Percentiles rank a stretch among this genome's conserved stretches.
phyloP scores from a whole-genome alignment of 2,888 invertebrate genomes.

The Leptothorax acervorum region DNA sequence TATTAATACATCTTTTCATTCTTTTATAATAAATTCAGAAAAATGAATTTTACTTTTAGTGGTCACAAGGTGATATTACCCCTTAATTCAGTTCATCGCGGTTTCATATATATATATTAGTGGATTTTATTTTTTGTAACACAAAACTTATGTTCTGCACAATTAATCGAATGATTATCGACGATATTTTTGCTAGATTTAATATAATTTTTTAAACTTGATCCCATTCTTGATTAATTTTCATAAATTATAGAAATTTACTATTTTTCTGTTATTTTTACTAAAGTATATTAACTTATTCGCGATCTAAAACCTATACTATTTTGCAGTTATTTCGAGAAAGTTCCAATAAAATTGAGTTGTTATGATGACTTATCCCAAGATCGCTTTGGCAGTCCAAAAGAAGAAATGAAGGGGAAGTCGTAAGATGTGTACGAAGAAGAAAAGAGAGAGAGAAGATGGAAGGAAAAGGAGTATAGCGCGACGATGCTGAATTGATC shows the following conservation, averaged over 20 bases:
- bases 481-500: constrained; percentile 40
- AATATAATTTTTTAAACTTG: neutral
- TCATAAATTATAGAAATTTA: neutral
- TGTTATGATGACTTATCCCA: neutral
- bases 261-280: neutral
- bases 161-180: neutral
- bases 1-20: no score
- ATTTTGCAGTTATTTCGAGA: neutral
- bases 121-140: no score
- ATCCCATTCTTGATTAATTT: neutral
- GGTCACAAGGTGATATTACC: no score
- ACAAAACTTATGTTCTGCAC: neutral
- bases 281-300: constrained; percentile 11
- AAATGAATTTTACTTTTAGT: no score
- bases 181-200: neutral
- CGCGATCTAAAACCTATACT: neutral
- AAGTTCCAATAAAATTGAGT: constrained; percentile 25
- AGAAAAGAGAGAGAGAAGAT: neutral
- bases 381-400: neutral
- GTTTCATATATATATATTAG: no score
- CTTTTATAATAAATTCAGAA: no score
- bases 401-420: constrained; percentile 22
- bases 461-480: neutral
- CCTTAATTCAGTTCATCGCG: no score
- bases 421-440: constrained; percentile 1